phyloP scores from a whole-genome alignment of 2,797 vertebrate genomes.

The Simalia tracyae region DNA sequence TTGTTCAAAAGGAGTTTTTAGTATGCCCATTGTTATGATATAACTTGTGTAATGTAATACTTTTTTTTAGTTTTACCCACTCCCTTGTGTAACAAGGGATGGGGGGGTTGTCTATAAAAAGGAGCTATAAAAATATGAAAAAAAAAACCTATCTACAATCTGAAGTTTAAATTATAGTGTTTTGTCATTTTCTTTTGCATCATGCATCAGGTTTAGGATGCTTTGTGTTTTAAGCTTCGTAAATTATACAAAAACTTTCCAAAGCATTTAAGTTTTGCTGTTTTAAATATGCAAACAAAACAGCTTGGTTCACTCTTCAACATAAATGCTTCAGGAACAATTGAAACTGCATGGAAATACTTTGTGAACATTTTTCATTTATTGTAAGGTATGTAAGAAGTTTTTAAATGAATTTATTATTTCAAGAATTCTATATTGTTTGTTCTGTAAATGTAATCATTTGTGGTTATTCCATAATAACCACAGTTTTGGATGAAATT shows the following conservation, averaged over 20 bases:
- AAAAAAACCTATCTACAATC: neutral
- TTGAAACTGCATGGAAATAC: neutral
- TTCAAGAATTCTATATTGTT: constrained; percentile 5
- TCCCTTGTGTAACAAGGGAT: too few species aligned
- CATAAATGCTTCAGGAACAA: neutral
- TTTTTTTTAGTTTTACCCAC: too few species aligned
- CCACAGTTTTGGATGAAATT: constrained; percentile 22
- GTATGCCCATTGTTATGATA: too few species aligned
- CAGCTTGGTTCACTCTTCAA: neutral
- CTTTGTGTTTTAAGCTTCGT: neutral
- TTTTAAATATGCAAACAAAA: neutral
- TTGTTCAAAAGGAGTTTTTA: neutral
- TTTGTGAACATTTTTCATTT: neutral
- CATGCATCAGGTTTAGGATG: neutral
- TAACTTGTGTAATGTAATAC: too few species aligned
- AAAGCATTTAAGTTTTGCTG: neutral
- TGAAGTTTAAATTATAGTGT: neutral
- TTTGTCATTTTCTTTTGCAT: neutral
- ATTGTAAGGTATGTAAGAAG: constrained; percentile 10
- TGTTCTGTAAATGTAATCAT: constrained; percentile 4
- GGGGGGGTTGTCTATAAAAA: neutral
- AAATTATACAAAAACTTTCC: neutral
- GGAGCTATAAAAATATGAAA: neutral
- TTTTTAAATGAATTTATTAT: constrained; percentile 22
- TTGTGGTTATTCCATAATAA: constrained; percentile 25